Conservation (phyloP, 2,888 invertebrate genomes). For the Rhingia campestris region DNA sequence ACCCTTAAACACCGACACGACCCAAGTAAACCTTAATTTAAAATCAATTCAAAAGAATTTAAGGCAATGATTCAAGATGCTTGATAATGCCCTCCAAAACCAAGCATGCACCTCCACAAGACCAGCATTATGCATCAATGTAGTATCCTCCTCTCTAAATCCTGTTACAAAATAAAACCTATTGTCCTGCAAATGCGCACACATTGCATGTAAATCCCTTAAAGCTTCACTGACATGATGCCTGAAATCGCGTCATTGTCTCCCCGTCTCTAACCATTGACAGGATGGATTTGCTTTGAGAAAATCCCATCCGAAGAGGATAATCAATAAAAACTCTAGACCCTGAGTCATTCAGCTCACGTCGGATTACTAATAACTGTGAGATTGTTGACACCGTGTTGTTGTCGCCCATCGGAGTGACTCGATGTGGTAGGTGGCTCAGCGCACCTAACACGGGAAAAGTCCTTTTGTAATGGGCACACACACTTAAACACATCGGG, state of each 20-base stretch:
- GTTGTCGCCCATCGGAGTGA: neutral
- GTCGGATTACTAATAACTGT: conserved; percentile 46
- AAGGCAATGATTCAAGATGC: too few relatives aligned
- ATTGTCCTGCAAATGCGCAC: too few relatives aligned
- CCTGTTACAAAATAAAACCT: too few relatives aligned
- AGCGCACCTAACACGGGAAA: conserved; percentile 6
- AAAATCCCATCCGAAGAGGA: conserved; percentile 36
- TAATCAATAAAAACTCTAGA: conserved; percentile 30
- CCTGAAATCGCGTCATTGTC: neutral
- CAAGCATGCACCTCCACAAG: too few relatives aligned
- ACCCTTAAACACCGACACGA: too few relatives aligned
- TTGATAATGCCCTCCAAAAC: too few relatives aligned
- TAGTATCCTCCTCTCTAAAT: too few relatives aligned
- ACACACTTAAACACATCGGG: conserved; percentile 25
- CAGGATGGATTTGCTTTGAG: conserved; percentile 9
- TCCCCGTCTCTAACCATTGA: neutral
- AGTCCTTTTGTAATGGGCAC: neutral
- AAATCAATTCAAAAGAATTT: too few relatives aligned
- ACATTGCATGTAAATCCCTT: too few relatives aligned
- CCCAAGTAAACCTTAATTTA: too few relatives aligned
- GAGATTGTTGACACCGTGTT: conserved; percentile 38
- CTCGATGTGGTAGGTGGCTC: neutral
- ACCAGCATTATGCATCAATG: too few relatives aligned
- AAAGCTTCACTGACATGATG: too few relatives aligned
- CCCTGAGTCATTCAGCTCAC: conserved; percentile 57